Conservation (phyloP, 1,140 invertebrate species). For the Heliconius hewitsoni region DNA sequence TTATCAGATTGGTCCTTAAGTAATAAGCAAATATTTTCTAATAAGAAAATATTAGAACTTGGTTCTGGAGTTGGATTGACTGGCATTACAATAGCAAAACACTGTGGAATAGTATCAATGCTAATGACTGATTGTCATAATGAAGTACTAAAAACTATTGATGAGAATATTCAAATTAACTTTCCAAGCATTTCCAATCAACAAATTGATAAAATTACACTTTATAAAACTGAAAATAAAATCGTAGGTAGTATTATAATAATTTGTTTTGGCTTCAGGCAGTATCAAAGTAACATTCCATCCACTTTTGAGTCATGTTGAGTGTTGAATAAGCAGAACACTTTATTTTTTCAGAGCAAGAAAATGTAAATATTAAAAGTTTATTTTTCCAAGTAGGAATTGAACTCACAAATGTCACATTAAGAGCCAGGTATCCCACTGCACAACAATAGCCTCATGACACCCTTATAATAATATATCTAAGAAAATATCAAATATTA, state of each 20-base stretch:
- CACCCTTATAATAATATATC: background rate
- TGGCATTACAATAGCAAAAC: conserved; percentile 62
- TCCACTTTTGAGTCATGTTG: no score
- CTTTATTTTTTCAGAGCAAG: no score
- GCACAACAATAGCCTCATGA: no score
- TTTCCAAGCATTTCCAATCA: conserved; percentile 42
- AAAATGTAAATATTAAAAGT: no score
- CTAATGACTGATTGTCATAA: conserved; percentile 63
- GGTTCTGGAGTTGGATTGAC: conserved; percentile 74
- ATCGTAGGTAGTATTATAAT: conserved; percentile 46
- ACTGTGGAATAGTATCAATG: conserved; percentile 56
- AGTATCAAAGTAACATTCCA: no score
- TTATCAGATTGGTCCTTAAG: conserved; percentile 65
- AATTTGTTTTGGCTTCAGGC: no score
- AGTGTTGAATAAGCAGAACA: no score
- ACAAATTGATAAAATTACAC: conserved; percentile 15
- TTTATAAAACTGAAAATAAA: conserved; percentile 37
- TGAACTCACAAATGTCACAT: no score
- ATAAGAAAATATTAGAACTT: conserved; percentile 65
- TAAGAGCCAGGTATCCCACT: no score
- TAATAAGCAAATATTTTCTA: conserved; percentile 53
- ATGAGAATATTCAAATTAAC: conserved; percentile 65
- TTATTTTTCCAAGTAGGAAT: no score
- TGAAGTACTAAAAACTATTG: conserved; percentile 61
- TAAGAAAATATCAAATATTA: background rate